A percentile compares a stretch with the other conserved stretches of the same genome.
These are phyloP conservation scores for Ceratoteleas bidentatus DNA, from an alignment of 1,140 invertebrate species.

Conservation along the genomic window DNA sequence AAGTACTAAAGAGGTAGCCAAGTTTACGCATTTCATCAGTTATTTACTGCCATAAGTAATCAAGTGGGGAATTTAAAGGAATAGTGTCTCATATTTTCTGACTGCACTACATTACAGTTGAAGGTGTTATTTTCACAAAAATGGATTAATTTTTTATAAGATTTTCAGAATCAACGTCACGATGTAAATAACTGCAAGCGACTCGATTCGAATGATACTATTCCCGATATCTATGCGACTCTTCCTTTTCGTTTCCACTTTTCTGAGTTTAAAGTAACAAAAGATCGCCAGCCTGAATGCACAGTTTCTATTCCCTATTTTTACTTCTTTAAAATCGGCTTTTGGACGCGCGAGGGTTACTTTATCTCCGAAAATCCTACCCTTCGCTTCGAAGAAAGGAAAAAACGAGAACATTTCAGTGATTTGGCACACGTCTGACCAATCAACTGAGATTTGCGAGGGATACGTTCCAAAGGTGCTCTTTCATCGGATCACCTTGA, in stretches of 20 bases:
- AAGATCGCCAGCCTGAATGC: conserved; percentile 54
- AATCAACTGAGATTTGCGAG: conserved; percentile 66
- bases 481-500: conserved; percentile 65
- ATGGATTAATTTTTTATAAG: conserved; percentile 40
- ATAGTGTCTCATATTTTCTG: too few relatives aligned
- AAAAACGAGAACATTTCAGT: conserved; percentile 63
- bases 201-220: conserved; percentile 48
- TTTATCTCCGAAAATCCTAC: conserved; percentile 65
- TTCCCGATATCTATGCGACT: conserved; percentile 37
- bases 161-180: conserved; percentile 26
- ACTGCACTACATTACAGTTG: too few relatives aligned
- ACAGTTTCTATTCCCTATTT: conserved; percentile 61
- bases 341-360: conserved; percentile 61
- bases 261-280: conserved; percentile 59
- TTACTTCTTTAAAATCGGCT: conserved; percentile 64
- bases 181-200: conserved; percentile 50
- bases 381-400: conserved; percentile 47
- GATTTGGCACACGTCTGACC: conserved; percentile 68
- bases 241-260: conserved; percentile 58
- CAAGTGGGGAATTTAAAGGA: too few relatives aligned
- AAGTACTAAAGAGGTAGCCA: too few relatives aligned
- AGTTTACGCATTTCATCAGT: too few relatives aligned
- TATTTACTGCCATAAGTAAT: too few relatives aligned
- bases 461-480: conserved; percentile 61
- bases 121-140: not conserved